Conservation (phyloP, 2,888 invertebrate species). For the Myopa tessellatipennis region DNA sequence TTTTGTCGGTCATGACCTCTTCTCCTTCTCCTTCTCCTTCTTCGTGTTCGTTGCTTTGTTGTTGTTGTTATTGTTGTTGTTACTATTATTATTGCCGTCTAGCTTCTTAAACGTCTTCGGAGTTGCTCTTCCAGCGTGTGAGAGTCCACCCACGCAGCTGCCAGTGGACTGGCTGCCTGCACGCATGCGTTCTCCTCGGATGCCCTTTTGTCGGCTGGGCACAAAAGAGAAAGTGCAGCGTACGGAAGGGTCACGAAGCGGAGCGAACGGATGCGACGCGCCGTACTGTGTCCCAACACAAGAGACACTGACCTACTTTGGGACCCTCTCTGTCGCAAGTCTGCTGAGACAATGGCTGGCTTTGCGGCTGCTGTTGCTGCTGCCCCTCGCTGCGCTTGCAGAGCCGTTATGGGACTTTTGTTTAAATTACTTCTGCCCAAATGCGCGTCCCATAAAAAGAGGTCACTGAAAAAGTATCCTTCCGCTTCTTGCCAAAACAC, state of each 20-base stretch:
- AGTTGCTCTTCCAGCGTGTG: too few species aligned
- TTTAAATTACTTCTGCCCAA: neutral
- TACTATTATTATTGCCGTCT: too few species aligned
- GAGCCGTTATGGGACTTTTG: neutral
- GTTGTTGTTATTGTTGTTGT: neutral
- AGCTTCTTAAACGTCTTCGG: too few species aligned
- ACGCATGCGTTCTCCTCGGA: neutral
- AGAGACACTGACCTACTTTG: slow-evolving; percentile 65
- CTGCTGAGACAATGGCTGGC: neutral
- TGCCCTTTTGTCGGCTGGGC: neutral
- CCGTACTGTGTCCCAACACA: neutral
- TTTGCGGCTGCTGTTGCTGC: neutral
- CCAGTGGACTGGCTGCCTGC: neutral
- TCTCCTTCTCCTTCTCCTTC: slow-evolving; percentile 27
- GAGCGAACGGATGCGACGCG: neutral
- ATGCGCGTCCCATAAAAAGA: slow-evolving; percentile 10
- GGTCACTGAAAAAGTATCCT: slow-evolving; percentile 35
- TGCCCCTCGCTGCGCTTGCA: slow-evolving; percentile 8
- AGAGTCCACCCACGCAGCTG: neutral
- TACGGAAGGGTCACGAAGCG: neutral
- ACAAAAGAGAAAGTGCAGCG: slow-evolving; percentile 6
- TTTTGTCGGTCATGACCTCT: slow-evolving; percentile 68
- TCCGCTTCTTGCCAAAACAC: slow-evolving; percentile 32
- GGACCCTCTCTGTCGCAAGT: slow-evolving; percentile 42
- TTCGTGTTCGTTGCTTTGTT: neutral